These are phyloP conservation scores for Ricordea florida DNA, from an alignment of 92 coral and sea anemone species.

Conservation along the genomic window DNA sequence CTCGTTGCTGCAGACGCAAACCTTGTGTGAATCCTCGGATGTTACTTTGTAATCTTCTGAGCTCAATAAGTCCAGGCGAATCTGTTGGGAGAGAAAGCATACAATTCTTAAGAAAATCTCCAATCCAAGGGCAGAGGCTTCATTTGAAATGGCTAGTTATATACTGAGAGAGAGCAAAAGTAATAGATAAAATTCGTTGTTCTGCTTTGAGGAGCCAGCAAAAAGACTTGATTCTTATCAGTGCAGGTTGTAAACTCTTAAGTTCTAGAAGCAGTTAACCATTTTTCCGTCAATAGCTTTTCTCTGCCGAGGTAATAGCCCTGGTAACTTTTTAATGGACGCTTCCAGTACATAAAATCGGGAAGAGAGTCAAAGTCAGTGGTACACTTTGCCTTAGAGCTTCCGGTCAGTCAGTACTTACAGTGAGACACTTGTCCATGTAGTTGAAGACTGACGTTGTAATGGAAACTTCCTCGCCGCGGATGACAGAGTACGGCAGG, in stretches of 20 bases:
- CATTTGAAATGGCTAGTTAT: too few relatives aligned
- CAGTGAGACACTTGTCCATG: conserved; percentile 82
- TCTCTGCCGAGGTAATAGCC: not conserved
- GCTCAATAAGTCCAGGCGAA: conserved; percentile 61
- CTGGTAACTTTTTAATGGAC: not conserved
- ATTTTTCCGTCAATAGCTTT: too few relatives aligned
- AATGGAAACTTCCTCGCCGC: conserved; percentile 93
- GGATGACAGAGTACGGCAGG: conserved; percentile 91
- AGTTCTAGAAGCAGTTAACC: too few relatives aligned
- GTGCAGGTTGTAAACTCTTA: too few relatives aligned
- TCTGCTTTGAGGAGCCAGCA: not conserved
- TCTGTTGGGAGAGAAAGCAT: conserved; percentile 39
- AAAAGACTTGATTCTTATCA: too few relatives aligned
- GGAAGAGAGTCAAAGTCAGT: too few relatives aligned
- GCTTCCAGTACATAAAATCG: too few relatives aligned
- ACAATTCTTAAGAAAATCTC: not conserved
- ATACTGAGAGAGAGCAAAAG: too few relatives aligned
- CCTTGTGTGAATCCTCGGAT: conserved; percentile 40
- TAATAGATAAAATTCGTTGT: too few relatives aligned
- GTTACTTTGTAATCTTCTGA: conserved; percentile 60
- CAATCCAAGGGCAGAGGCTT: not conserved
- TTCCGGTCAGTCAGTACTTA: conserved; percentile 27
- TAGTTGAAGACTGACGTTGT: conserved; percentile 89
- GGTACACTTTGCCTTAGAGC: not conserved
- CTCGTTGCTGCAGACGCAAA: conserved; percentile 89